Evolutionary conservation across 2,888 invertebrate genomes (phyloP).

Genomic region (Chaetogeoica ovagalla): DNA sequence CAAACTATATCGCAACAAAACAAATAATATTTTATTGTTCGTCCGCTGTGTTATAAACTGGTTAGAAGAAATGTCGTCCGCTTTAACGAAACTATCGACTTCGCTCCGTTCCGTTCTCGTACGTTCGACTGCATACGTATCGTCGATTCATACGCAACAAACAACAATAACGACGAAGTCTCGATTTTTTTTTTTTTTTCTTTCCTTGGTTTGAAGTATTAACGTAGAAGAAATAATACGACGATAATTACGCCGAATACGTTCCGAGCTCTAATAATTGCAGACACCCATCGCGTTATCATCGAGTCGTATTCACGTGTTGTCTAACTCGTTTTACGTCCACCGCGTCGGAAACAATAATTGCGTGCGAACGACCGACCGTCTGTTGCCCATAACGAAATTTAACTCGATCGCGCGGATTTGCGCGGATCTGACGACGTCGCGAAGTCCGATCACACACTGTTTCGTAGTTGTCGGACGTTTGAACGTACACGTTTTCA

Average conservation of each 20-base stretch:
- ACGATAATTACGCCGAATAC: too few species aligned
- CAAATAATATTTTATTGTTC: background rate
- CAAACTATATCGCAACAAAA: background rate
- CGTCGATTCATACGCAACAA: background rate
- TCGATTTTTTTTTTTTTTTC: background rate
- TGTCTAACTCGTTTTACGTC: constrained; percentile 38
- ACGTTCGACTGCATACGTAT: background rate
- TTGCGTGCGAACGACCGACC: background rate
- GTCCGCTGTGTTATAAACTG: background rate
- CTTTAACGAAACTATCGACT: background rate
- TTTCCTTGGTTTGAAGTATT: too few species aligned
- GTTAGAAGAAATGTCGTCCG: background rate
- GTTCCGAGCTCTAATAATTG: constrained; percentile 3
- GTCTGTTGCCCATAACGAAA: too few species aligned
- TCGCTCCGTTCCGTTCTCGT: background rate
- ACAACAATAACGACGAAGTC: background rate
- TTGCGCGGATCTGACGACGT: too few species aligned
- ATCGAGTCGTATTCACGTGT: constrained; percentile 25
- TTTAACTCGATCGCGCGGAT: too few species aligned
- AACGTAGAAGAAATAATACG: too few species aligned
- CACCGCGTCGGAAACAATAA: constrained; percentile 33
- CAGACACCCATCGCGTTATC: constrained; percentile 32
- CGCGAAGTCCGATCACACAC: too few species aligned
- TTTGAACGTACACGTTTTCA: too few species aligned
- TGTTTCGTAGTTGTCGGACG: too few species aligned